These are phyloP conservation scores for Muscicapa striata DNA, from an alignment of 2,797 vertebrate genomes.

Conservation along the genomic window DNA sequence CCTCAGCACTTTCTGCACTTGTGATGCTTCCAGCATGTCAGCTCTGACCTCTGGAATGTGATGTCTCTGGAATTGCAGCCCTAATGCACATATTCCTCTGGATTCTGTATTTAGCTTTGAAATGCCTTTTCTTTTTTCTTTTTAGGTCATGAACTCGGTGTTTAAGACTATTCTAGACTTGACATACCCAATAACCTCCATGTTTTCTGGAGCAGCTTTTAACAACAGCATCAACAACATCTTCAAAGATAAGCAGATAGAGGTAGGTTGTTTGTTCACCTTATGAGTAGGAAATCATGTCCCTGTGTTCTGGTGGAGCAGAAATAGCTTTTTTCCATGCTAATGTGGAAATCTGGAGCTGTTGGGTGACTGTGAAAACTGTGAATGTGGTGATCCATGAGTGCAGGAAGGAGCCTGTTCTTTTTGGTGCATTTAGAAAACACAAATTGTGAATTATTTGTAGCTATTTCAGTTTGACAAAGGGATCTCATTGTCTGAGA, in stretches of 20 bases:
- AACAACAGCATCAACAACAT: slow-evolving; percentile 84
- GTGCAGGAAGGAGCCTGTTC: background rate
- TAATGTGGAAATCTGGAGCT: background rate
- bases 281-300: background rate
- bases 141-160: slow-evolving; percentile 88
- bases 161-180: slow-evolving; percentile 89
- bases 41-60: background rate
- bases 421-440: background rate
- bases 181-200: slow-evolving; percentile 94
- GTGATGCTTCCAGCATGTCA: background rate
- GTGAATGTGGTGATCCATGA: background rate
- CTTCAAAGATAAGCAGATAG: slow-evolving; percentile 91
- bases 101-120: background rate
- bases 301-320: background rate
- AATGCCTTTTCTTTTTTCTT: background rate
- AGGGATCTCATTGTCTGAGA: background rate
- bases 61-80: background rate
- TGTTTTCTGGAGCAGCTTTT: slow-evolving; percentile 93
- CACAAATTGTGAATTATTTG: background rate
- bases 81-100: background rate
- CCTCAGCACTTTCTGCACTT: background rate
- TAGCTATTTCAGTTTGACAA: background rate
- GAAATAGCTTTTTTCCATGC: background rate
- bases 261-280: slow-evolving; percentile 73
- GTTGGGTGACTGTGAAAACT: background rate